Conservation (phyloP, 2,113 vertebrate genomes). For the Crotalus horridus region DNA sequence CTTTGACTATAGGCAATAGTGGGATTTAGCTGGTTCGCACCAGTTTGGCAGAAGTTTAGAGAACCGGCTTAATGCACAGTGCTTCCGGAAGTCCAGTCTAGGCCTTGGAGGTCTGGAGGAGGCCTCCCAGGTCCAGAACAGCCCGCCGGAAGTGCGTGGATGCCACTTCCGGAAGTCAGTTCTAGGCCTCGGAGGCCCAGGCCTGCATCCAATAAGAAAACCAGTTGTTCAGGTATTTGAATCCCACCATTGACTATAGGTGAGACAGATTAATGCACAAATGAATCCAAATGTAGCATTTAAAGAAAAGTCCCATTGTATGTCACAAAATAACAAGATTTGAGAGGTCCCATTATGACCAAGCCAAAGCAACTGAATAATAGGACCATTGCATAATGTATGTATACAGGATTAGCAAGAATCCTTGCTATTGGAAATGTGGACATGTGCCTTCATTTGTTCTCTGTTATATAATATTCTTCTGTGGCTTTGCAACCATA, state of each 20-base stretch:
- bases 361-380: background rate
- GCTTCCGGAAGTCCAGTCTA: no score
- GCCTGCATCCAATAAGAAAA: no score
- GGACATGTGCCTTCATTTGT: background rate
- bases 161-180: no score
- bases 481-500: conserved; percentile 4
- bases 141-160: no score
- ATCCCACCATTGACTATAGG: background rate
- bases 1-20: background rate
- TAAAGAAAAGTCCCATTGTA: conserved; percentile 34
- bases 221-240: no score
- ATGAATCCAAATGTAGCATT: conserved; percentile 31
- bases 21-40: no score
- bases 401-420: background rate
- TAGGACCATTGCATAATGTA: background rate
- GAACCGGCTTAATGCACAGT: no score
- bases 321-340: background rate
- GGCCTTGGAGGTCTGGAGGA: no score
- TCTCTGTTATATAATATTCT: conserved; percentile 17
- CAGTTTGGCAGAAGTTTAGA: no score
- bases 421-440: background rate
- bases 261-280: conserved; percentile 21
- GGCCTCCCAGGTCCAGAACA: no score
- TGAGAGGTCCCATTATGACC: conserved; percentile 9
- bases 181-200: no score